phyloP scores from a whole-genome alignment of 2,888 invertebrate genomes.

The Crocallis elinguaria region DNA sequence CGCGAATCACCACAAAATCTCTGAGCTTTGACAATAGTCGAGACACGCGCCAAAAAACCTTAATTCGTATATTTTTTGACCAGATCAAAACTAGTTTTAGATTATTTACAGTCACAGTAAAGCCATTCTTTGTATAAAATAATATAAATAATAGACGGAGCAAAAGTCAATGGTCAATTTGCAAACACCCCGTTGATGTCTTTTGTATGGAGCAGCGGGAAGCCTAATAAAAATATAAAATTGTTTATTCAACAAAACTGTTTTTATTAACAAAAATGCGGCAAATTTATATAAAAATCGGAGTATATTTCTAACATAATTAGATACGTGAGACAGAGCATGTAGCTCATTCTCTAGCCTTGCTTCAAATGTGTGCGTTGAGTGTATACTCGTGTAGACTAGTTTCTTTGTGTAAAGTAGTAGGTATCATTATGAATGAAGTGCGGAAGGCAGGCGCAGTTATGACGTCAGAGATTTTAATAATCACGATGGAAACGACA shows the following conservation, averaged over 20 bases:
- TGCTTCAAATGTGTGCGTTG: neutral
- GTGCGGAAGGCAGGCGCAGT: slow-evolving; percentile 47
- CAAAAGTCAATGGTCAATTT: neutral
- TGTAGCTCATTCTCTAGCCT: slow-evolving; percentile 14
- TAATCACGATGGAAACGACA: slow-evolving; percentile 37
- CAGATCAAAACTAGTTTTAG: neutral
- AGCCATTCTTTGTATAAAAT: neutral
- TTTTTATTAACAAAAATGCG: slow-evolving; percentile 10
- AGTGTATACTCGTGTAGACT: neutral
- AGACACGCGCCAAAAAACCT: no score
- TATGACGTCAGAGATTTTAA: slow-evolving; percentile 43
- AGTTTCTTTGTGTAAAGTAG: slow-evolving; percentile 25
- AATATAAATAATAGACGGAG: neutral
- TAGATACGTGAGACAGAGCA: slow-evolving; percentile 21
- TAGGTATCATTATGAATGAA: slow-evolving; percentile 49
- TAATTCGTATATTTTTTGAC: neutral
- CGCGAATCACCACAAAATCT: no score
- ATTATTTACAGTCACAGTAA: neutral
- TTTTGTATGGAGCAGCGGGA: slow-evolving; percentile 34
- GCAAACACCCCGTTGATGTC: slow-evolving; percentile 40
- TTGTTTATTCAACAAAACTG: slow-evolving; percentile 8
- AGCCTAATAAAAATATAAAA: neutral
- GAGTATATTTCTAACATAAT: slow-evolving; percentile 18
- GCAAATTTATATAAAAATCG: slow-evolving; percentile 11
- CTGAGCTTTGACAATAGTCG: no score